Evolutionary conservation across 2,888 invertebrate genomes (phyloP).

Genomic region (Rosalia funebris): DNA sequence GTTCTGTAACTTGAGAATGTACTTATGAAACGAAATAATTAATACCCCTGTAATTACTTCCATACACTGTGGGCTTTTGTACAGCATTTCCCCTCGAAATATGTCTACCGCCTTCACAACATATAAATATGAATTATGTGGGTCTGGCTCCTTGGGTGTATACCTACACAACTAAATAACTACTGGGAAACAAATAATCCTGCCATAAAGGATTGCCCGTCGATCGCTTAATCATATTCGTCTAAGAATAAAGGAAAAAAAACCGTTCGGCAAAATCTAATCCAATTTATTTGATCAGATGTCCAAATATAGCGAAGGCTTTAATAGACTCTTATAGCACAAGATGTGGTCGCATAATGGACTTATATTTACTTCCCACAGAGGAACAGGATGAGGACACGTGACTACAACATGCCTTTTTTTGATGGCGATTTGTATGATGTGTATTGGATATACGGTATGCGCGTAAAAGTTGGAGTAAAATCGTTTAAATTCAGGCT

Average conservation of each 20-base stretch:
- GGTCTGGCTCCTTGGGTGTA: too few relatives aligned
- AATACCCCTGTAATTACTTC: too few relatives aligned
- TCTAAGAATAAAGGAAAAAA: background rate
- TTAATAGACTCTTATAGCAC: background rate
- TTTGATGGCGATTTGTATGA: background rate
- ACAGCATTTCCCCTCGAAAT: too few relatives aligned
- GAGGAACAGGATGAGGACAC: background rate
- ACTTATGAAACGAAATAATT: too few relatives aligned
- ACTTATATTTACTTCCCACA: background rate
- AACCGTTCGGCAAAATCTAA: background rate
- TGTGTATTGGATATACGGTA: too few relatives aligned
- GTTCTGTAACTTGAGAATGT: too few relatives aligned
- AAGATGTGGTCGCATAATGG: background rate
- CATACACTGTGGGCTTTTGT: too few relatives aligned
- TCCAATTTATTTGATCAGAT: background rate
- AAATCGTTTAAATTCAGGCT: too few relatives aligned
- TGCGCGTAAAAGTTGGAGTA: too few relatives aligned
- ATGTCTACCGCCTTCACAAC: too few relatives aligned
- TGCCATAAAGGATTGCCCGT: background rate
- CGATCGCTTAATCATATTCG: background rate
- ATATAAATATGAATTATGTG: too few relatives aligned
- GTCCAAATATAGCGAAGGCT: background rate
- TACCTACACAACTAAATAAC: too few relatives aligned
- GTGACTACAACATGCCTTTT: background rate
- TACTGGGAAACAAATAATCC: background rate